Conservation (phyloP, 2,113 vertebrate species). For the Nesoenas mayeri region DNA sequence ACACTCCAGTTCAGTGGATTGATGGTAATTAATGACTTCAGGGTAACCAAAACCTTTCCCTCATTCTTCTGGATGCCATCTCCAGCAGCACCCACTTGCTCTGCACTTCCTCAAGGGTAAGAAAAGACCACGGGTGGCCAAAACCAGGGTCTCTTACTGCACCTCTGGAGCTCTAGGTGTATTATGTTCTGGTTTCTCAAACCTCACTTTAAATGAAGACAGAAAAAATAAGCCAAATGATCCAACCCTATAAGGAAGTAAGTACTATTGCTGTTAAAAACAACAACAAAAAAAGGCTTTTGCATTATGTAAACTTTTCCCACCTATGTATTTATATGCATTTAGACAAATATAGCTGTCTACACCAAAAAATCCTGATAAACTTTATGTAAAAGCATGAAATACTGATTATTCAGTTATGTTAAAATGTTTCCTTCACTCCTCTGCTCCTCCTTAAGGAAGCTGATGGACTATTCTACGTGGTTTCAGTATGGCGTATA, state of each 20-base stretch:
- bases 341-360: background rate
- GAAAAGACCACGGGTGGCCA: background rate
- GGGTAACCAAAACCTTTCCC: background rate
- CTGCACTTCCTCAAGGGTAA: background rate
- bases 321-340: background rate
- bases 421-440: background rate
- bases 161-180: background rate
- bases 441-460: background rate
- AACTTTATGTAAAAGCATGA: background rate
- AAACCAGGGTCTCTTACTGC: background rate
- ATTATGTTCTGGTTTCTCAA: background rate
- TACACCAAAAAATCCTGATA: background rate
- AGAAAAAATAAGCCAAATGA: background rate
- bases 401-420: background rate
- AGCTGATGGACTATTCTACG: background rate
- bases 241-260: background rate
- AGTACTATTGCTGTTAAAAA: too few species aligned
- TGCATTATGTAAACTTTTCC: background rate
- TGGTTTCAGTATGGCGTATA: background rate
- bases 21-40: background rate
- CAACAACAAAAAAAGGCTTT: background rate
- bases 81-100: background rate
- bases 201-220: background rate
- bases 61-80: background rate
- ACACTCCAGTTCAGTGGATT: background rate